A percentile compares a stretch with the other conserved stretches of the same genome.
These are phyloP conservation scores for Rhizomys pruinosus DNA, from an alignment of 2,113 vertebrate species.

Conservation along the genomic window DNA sequence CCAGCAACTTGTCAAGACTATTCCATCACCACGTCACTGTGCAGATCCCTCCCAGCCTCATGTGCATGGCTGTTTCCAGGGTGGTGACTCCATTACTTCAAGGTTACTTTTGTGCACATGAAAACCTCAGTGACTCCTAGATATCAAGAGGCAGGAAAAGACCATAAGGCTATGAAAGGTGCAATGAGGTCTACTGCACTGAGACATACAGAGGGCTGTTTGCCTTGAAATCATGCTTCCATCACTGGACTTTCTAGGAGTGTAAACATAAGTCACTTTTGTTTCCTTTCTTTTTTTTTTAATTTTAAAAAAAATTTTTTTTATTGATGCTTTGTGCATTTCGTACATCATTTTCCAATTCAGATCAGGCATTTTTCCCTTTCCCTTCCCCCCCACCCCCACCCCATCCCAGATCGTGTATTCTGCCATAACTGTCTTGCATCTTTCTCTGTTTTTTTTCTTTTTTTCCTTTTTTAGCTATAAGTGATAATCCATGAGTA, in stretches of 20 bases:
- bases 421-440: no score
- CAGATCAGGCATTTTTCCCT: no score
- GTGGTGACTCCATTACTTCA: not conserved
- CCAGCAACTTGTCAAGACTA: not conserved
- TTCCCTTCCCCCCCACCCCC: no score
- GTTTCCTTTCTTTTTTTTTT: not conserved
- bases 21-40: not conserved
- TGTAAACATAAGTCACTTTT: not conserved
- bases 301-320: no score
- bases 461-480: no score
- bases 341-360: no score
- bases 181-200: no score
- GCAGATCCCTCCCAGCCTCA: not conserved
- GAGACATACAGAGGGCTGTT: not conserved
- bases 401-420: no score
- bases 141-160: not conserved
- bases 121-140: not conserved
- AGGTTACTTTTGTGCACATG: not conserved
- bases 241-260: not conserved
- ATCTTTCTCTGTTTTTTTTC: no score
- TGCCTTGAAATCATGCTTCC: not conserved
- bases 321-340: no score
- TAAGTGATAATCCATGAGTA: no score
- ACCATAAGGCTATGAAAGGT: not conserved
- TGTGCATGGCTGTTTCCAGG: accelerated